Percentiles rank a stretch among this genome's conserved stretches.
Conservation (phyloP, 2,888 invertebrate genomes). For the Tenthredo distinguenda region DNA sequence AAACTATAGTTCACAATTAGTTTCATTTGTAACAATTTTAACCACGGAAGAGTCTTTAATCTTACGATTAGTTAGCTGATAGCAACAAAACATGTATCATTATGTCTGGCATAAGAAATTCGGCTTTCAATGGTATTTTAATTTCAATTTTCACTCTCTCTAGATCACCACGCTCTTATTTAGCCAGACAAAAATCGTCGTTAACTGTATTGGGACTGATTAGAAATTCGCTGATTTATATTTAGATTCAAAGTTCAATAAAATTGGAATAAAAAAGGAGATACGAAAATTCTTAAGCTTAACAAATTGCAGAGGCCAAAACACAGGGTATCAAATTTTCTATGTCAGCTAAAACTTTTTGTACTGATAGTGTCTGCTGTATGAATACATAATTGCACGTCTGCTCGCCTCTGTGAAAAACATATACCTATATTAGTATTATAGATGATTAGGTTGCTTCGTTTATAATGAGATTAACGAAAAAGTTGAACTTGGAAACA, state of each 20-base stretch:
- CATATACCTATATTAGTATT: neutral
- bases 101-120: neutral
- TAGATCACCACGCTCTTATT: neutral
- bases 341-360: constrained; percentile 7
- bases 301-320: neutral
- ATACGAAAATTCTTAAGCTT: constrained; percentile 9
- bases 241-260: neutral
- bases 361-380: constrained; percentile 27
- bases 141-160: neutral
- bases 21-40: neutral
- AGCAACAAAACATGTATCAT: neutral
- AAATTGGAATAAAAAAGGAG: neutral
- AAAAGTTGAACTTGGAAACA: neutral
- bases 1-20: neutral
- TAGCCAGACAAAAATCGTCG: neutral
- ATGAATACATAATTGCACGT: constrained; percentile 1
- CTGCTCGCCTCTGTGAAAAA: neutral
- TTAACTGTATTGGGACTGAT: neutral
- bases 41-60: neutral
- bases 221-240: neutral
- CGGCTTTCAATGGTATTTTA: neutral
- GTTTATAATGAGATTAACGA: neutral
- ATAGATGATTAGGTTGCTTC: neutral
- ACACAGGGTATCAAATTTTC: neutral
- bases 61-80: neutral